phyloP scores from a whole-genome alignment of 1,140 invertebrate species.

The Amphibalanus amphitrite region DNA sequence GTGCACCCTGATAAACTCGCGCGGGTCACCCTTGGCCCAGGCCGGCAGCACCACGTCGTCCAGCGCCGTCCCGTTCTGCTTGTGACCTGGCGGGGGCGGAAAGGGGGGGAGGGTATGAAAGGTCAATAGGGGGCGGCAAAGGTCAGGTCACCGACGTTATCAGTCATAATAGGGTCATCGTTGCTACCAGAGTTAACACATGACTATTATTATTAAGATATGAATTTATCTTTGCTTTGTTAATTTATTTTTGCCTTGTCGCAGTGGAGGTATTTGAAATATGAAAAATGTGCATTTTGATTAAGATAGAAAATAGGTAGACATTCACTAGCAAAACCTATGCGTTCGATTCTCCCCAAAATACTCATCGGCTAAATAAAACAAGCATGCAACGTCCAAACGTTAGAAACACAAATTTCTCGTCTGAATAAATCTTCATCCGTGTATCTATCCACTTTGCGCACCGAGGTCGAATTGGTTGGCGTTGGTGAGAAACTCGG shows the following conservation, averaged over 20 bases:
- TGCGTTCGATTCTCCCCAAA: no score
- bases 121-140: not conserved
- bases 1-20: slow-evolving; percentile 75
- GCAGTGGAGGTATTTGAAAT: not conserved
- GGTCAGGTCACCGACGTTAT: not conserved
- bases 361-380: not conserved
- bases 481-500: slow-evolving; percentile 82
- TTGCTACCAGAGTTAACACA: not conserved
- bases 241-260: not conserved
- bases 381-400: not conserved
- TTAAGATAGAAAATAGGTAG: not conserved
- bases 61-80: slow-evolving; percentile 85
- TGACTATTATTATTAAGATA: not conserved
- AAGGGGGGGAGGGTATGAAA: no score
- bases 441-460: not conserved
- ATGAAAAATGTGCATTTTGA: not conserved
- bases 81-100: slow-evolving; percentile 65
- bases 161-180: not conserved
- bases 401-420: not conserved
- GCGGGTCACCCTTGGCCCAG: slow-evolving; percentile 89
- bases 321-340: not conserved
- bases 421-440: not conserved
- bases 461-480: slow-evolving; percentile 90
- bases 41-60: slow-evolving; percentile 86
- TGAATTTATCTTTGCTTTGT: not conserved